Percentiles rank a stretch among this genome's conserved stretches.
These are phyloP conservation scores for Anableps anableps DNA, from an alignment of 2,797 vertebrate genomes.

Conservation along the genomic window DNA sequence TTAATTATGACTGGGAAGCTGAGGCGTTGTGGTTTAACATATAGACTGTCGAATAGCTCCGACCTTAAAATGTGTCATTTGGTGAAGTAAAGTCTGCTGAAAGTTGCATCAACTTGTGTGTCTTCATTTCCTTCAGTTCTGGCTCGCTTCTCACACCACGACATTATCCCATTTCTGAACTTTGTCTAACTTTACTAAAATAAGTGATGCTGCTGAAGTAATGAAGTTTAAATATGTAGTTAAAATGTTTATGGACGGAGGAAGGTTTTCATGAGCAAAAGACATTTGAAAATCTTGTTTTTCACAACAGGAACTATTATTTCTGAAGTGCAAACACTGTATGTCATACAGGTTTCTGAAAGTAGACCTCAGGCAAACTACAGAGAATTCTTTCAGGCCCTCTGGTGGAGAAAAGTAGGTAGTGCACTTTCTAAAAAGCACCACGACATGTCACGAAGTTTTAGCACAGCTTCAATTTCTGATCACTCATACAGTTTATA, in stretches of 20 bases:
- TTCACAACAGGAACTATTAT: neutral
- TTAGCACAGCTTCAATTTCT: neutral
- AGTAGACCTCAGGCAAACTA: neutral
- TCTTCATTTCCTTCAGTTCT: constrained; percentile 11
- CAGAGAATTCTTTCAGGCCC: neutral
- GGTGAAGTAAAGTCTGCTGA: neutral
- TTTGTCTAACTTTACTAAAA: neutral
- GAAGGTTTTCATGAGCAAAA: neutral
- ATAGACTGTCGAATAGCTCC: neutral
- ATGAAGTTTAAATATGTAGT: neutral
- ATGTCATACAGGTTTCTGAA: neutral
- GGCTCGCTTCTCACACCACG: neutral
- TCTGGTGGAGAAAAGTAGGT: constrained; percentile 12
- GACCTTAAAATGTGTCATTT: neutral
- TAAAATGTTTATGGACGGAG: neutral
- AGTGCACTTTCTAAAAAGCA: constrained; percentile 10
- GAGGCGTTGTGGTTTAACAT: neutral
- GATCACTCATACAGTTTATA: neutral
- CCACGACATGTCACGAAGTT: neutral
- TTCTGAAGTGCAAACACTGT: neutral
- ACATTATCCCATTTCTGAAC: neutral
- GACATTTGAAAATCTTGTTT: neutral
- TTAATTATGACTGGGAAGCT: neutral
- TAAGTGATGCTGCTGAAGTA: neutral
- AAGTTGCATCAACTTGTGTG: constrained; percentile 5